Conservation (phyloP, 2,888 invertebrate species). For the Himalopsyche tibetana region DNA sequence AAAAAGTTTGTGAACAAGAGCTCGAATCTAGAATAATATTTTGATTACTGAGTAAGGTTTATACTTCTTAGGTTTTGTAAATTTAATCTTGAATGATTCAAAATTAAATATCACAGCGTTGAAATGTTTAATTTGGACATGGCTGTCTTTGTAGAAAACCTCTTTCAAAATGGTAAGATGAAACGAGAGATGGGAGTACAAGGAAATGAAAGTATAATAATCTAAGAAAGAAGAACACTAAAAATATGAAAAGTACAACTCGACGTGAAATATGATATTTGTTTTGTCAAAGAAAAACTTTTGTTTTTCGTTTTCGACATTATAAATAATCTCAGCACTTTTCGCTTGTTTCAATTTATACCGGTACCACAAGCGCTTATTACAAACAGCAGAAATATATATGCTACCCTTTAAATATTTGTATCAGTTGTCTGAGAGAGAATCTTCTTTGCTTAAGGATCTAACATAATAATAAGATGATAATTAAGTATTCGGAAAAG, state of each 20-base stretch:
- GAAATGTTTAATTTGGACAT: background rate
- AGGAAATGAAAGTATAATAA: constrained; percentile 12
- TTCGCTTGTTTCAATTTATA: too few species aligned
- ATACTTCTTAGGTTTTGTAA: too few species aligned
- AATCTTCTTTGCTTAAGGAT: background rate
- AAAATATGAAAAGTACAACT: constrained; percentile 13
- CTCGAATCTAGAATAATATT: too few species aligned
- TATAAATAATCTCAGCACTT: background rate
- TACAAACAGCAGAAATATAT: too few species aligned
- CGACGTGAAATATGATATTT: constrained; percentile 28
- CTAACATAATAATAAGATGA: too few species aligned
- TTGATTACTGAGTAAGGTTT: too few species aligned
- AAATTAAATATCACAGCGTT: background rate
- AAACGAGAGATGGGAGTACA: background rate
- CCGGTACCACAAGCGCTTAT: too few species aligned
- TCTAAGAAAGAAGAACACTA: constrained; percentile 21
- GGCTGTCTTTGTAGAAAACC: background rate
- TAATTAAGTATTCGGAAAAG: too few species aligned
- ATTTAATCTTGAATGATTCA: background rate
- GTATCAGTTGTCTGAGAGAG: background rate
- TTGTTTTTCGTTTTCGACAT: constrained; percentile 13
- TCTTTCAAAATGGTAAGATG: background rate
- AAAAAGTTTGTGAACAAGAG: too few species aligned
- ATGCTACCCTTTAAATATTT: background rate
- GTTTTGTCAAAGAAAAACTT: constrained; percentile 5